These are phyloP conservation scores for Kuschelorhynchus macadamiae DNA, from an alignment of 2,888 invertebrate genomes.

Conservation along the genomic window DNA sequence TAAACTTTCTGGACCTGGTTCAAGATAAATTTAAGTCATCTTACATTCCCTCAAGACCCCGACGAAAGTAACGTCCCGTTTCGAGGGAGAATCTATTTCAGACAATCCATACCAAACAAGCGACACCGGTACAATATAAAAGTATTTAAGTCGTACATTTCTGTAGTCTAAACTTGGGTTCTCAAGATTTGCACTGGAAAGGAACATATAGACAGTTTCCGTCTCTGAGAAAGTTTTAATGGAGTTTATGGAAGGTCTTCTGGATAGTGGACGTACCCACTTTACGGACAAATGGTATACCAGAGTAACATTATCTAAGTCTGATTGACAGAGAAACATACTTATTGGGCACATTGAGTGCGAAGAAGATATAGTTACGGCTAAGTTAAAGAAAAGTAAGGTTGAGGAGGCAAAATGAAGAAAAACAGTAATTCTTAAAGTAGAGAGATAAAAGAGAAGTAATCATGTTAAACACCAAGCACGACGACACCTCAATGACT, in stretches of 20 bases:
- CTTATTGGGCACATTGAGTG: conserved; percentile 35
- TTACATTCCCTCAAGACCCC: conserved; percentile 53
- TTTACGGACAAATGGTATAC: conserved; percentile 56
- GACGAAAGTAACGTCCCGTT: conserved; percentile 53
- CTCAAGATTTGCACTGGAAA: conserved; percentile 47
- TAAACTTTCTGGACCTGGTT: conserved; percentile 24
- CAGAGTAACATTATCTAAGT: conserved; percentile 43
- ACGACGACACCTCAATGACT: conserved; percentile 17
- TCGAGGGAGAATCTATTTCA: conserved; percentile 6
- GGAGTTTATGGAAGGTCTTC: conserved; percentile 40
- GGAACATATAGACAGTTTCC: not conserved
- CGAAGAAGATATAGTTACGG: conserved; percentile 17
- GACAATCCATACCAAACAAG: conserved; percentile 49
- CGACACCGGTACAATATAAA: conserved; percentile 47
- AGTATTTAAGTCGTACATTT: conserved; percentile 45
- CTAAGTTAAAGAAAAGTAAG: conserved; percentile 33
- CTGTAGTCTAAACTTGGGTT: conserved; percentile 42
- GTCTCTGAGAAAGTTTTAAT: too few species aligned
- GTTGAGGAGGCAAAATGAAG: conserved; percentile 25
- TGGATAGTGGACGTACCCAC: conserved; percentile 49
- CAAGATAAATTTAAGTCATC: conserved; percentile 47
- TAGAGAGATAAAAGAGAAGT: conserved; percentile 40
- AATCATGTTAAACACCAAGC: conserved; percentile 39
- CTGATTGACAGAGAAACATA: conserved; percentile 29
- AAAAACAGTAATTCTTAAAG: conserved; percentile 28